Evolutionary conservation across 37 sponge, comb jelly and placozoan genomes (phyloP).

Genomic region (Chondrosia reniformis): DNA sequence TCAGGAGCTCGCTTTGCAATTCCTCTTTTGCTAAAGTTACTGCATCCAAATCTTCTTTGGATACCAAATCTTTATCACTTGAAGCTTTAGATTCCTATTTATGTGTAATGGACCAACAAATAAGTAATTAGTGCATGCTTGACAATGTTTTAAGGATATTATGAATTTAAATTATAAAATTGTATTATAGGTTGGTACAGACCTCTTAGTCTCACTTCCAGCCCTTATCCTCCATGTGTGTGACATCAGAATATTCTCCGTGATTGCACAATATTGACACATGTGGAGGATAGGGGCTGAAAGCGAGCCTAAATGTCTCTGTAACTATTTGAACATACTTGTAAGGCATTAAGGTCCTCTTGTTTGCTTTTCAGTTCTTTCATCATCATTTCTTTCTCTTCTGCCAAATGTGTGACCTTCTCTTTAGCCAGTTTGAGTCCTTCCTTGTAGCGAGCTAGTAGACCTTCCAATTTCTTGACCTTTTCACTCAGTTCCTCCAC

Average conservation of each 20-base stretch:
- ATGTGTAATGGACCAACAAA: too few species aligned
- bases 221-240: too few species aligned
- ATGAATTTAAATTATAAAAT: too few species aligned
- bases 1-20: background rate
- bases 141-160: too few species aligned
- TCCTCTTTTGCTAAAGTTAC: background rate
- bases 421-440: constrained; percentile 62
- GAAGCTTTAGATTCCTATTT: too few species aligned
- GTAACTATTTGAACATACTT: background rate
- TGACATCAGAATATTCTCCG: too few species aligned
- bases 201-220: too few species aligned
- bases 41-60: background rate
- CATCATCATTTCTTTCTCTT: constrained; percentile 47
- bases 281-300: too few species aligned
- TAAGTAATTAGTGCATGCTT: too few species aligned
- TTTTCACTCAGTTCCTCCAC: constrained; percentile 16
- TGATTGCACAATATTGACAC: too few species aligned
- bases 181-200: too few species aligned
- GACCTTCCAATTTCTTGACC: constrained; percentile 43
- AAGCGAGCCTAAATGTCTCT: background rate
- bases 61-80: too few species aligned
- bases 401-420: constrained; percentile 41
- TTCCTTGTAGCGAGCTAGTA: constrained; percentile 51
- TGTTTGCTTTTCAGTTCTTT: background rate
- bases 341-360: background rate